Percentiles rank a stretch among this genome's conserved stretches.
Conservation (phyloP, 2,113 vertebrate genomes). For the Pelvicachromis taeniatus region DNA sequence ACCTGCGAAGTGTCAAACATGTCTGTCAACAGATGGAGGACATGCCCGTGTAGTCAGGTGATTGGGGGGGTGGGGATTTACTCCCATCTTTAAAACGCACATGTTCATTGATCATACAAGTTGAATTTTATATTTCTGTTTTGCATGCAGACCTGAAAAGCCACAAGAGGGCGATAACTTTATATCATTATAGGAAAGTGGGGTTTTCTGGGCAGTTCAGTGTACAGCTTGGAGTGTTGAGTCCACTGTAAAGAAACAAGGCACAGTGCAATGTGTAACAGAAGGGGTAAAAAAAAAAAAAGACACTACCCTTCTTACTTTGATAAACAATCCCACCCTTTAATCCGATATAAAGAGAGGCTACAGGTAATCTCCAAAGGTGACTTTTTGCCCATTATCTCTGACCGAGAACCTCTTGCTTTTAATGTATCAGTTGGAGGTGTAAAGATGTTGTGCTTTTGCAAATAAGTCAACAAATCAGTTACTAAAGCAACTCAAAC, state of each 20-base stretch:
- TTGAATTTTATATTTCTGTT: background rate
- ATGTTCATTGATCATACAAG: background rate
- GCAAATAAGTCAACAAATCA: slow-evolving; percentile 17
- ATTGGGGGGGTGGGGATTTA: background rate
- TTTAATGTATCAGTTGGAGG: background rate
- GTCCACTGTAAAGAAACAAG: background rate
- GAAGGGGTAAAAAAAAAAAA: slow-evolving; percentile 25
- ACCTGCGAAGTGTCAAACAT: slow-evolving; percentile 51
- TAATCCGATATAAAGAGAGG: background rate
- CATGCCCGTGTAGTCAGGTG: background rate
- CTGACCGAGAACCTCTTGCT: background rate
- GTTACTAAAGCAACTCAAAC: slow-evolving; percentile 37
- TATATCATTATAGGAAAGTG: background rate
- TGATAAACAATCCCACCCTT: background rate
- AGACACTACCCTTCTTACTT: background rate
- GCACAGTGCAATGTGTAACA: background rate
- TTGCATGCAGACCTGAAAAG: slow-evolving; percentile 14
- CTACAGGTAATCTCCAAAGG: background rate
- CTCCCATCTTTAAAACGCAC: background rate
- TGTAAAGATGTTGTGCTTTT: background rate
- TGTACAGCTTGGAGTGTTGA: background rate
- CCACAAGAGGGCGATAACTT: slow-evolving; percentile 55
- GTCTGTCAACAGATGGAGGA: background rate
- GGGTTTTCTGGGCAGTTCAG: background rate
- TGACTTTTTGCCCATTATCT: background rate